Evolutionary conservation across 2,797 vertebrate species (phyloP), one percentile per base, ranked within the genome.

Genomic region (Trematomus bernacchii): DNA sequence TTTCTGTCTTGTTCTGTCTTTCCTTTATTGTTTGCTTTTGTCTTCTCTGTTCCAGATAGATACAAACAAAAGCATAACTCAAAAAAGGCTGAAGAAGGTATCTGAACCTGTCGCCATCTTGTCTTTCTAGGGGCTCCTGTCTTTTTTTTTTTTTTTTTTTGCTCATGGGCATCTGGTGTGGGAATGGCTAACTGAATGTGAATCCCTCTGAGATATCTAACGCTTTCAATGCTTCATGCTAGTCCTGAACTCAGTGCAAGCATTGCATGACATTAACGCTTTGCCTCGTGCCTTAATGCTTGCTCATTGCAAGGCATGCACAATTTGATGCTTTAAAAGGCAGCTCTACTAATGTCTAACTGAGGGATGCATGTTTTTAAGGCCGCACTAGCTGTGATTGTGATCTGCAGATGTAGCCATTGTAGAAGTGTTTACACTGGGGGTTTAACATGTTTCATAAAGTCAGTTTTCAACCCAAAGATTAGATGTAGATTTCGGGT

Each of bases 61-160:
- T 94, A 96, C 95, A 97, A 96, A 97, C 96, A 96, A 97, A 97
- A 96, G 93, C 94, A 95, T 97, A 96, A 96, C 92, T 95, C 96
- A 96, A 96, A 97, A 96, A 95, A 94, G 88, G 94, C 94, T 80
- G 85, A 94, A 94, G 95, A 95, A 96, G 94, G 94, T 96, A 95
- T 93, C 95, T 93, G 84, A 89, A 90, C 83, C 85, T 92, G 90
- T 93, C 90, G 79, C 91, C 91, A 91, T 93, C 92, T 89, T 92
- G 76, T 85, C 71, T 88, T 84, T 83, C 77, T 88, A 80, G 66
- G 67, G 66, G 75, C 79, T 85, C 71, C 69, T 63, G 15, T 75
- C 59, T 80, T 76, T 84, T 72, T 71, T 52, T 84, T 82, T 84
- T 82, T 60, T 47, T 40, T 78, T 66, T 55, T 42, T 42, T 19